Evolutionary conservation across 1,140 invertebrate genomes (phyloP).

Genomic region (Drosophila sturtevanti): DNA sequence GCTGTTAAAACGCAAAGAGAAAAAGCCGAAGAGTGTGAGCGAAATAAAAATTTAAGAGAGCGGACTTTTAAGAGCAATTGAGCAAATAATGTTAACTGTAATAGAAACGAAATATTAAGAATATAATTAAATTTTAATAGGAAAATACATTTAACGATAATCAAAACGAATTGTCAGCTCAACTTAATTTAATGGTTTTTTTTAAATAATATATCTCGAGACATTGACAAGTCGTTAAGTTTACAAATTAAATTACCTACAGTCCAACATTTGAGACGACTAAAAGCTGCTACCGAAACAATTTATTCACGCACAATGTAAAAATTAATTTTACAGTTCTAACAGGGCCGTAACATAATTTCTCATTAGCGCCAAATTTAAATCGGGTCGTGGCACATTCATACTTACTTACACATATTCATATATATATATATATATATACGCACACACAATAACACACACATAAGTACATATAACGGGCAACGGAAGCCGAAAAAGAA

Average conservation of each 20-base stretch:
- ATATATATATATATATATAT: neutral
- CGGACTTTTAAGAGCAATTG: neutral
- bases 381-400: conserved; percentile 35
- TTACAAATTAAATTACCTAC: neutral
- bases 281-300: neutral
- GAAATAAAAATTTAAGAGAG: conserved; percentile 10
- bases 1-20: conserved; percentile 13
- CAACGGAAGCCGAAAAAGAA: conserved; percentile 22
- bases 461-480: neutral
- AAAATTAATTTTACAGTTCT: conserved; percentile 32
- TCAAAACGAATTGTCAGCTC: neutral
- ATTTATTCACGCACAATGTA: conserved; percentile 4
- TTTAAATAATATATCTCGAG: neutral
- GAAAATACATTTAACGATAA: neutral
- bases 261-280: neutral
- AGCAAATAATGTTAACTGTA: neutral
- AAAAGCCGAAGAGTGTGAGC: neutral
- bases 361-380: conserved; percentile 67
- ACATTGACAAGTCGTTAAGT: neutral
- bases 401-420: neutral
- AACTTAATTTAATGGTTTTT: neutral
- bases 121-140: neutral
- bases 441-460: neutral
- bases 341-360: conserved; percentile 76
- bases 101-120: neutral